Percentiles rank a stretch among this genome's conserved stretches.
These are phyloP conservation scores for Turritopsis dohrnii DNA, from an alignment of 30 jellyfish, hydroid and myxozoan genomes.

Conservation along the genomic window DNA sequence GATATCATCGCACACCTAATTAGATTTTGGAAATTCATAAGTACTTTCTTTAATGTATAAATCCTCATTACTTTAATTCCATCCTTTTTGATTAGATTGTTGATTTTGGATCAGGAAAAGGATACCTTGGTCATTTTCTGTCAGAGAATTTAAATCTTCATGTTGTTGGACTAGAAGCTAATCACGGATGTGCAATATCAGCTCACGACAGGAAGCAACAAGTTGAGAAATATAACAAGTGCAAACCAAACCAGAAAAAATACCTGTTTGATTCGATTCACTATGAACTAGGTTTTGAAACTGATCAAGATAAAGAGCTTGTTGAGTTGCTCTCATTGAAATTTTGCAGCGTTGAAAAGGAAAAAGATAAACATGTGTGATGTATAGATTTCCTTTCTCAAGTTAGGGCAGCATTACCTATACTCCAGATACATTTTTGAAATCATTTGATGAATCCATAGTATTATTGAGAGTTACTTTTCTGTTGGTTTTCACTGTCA, in stretches of 20 bases:
- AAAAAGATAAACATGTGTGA: neutral
- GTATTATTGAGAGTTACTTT: too few species aligned
- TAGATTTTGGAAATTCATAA: too few species aligned
- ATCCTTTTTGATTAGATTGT: constrained; percentile 23
- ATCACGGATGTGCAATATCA: neutral
- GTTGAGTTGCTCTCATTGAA: neutral
- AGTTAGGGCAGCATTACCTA: neutral
- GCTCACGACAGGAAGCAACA: constrained; percentile 1
- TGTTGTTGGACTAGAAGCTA: constrained; percentile 37
- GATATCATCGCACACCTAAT: too few species aligned
- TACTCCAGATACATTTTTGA: too few species aligned
- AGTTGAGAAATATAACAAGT: neutral
- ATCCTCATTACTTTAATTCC: neutral
- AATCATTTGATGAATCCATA: too few species aligned
- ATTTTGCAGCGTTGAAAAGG: neutral
- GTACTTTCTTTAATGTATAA: neutral
- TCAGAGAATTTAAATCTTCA: constrained; percentile 1
- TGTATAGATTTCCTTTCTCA: neutral
- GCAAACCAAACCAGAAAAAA: neutral
- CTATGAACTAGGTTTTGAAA: neutral
- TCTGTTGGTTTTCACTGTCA: too few species aligned
- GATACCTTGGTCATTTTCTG: constrained; percentile 31
- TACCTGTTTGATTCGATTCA: neutral
- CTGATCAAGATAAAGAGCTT: neutral
- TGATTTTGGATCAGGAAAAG: constrained; percentile 55